phyloP scores from a whole-genome alignment of 2,888 invertebrate genomes.

The Lacanobia wlatinum region DNA sequence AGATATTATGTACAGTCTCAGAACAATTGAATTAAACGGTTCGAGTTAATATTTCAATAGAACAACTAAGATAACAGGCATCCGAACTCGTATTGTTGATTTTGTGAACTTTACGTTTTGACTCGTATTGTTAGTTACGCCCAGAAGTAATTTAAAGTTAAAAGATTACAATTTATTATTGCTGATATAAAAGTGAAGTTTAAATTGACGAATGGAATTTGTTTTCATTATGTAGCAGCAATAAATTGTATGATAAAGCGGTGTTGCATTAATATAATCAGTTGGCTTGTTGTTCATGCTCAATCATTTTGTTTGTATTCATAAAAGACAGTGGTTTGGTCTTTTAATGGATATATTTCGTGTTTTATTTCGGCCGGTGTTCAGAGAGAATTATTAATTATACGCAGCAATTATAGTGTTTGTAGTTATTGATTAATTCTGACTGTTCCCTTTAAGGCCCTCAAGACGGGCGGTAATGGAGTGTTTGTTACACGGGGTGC shows the following conservation, averaged over 20 bases:
- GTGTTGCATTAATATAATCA: constrained; percentile 50
- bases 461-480: constrained; percentile 36
- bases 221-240: constrained; percentile 41
- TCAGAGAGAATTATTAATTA: constrained; percentile 16
- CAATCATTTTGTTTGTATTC: constrained; percentile 43
- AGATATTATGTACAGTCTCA: constrained; percentile 40
- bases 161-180: constrained; percentile 40
- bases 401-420: constrained; percentile 18
- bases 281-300: constrained; percentile 41
- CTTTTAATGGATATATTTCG: constrained; percentile 28
- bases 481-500: constrained; percentile 40
- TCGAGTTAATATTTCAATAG: constrained; percentile 66
- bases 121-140: constrained; percentile 22
- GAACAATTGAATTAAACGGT: constrained; percentile 64
- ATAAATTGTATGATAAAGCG: constrained; percentile 50
- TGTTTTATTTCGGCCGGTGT: neutral
- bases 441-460: constrained; percentile 22
- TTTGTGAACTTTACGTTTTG: constrained; percentile 52
- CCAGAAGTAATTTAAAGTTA: constrained; percentile 30
- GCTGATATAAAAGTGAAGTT: constrained; percentile 28
- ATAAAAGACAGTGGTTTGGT: constrained; percentile 30
- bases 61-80: constrained; percentile 68
- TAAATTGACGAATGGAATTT: constrained; percentile 47
- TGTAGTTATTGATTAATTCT: constrained; percentile 45
- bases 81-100: constrained; percentile 64